Conservation (phyloP, 2,888 invertebrate genomes). For the Tinea semifulvella region DNA sequence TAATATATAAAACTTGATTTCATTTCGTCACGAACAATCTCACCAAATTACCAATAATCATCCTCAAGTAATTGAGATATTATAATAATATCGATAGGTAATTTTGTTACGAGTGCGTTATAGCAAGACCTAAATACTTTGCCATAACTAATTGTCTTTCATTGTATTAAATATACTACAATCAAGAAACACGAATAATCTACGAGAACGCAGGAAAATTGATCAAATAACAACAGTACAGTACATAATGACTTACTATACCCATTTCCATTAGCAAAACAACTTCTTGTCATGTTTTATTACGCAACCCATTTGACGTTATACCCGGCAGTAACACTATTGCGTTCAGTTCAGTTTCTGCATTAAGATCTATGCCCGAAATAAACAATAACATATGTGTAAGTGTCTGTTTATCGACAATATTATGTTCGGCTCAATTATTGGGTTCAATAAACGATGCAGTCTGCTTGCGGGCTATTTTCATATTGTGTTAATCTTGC, state of each 20-base stretch:
- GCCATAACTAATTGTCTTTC: too few species aligned
- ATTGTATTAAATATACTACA: too few species aligned
- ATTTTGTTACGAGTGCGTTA: too few species aligned
- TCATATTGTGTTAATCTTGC: neutral
- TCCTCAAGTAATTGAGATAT: too few species aligned
- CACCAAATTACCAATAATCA: too few species aligned
- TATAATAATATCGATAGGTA: too few species aligned
- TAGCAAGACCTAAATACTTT: too few species aligned
- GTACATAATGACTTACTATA: neutral
- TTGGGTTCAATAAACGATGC: slow-evolving; percentile 16
- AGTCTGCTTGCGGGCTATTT: neutral
- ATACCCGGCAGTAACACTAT: neutral
- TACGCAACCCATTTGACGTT: neutral
- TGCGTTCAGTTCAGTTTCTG: neutral
- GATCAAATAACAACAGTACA: neutral
- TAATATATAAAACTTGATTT: too few species aligned
- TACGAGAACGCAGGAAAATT: too few species aligned
- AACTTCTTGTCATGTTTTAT: neutral
- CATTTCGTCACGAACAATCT: too few species aligned
- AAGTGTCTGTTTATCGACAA: slow-evolving; percentile 15
- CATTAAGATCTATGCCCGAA: slow-evolving; percentile 17
- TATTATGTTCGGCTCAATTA: slow-evolving; percentile 7
- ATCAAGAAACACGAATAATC: too few species aligned
- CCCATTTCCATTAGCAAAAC: neutral
- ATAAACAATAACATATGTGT: slow-evolving; percentile 23